phyloP scores from a whole-genome alignment of 2,888 invertebrate genomes.

The Balanococcus diminutus region DNA sequence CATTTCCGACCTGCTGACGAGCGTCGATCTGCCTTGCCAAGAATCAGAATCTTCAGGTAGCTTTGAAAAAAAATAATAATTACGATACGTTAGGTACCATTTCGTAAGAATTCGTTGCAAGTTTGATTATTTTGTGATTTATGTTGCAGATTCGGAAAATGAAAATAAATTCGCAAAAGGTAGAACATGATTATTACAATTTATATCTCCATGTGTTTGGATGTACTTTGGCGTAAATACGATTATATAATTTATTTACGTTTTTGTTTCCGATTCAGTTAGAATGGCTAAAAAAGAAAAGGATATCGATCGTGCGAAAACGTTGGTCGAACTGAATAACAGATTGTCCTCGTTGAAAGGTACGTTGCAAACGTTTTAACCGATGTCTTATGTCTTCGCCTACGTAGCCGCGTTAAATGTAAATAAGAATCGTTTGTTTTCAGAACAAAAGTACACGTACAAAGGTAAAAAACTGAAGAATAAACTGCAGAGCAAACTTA shows the following conservation, averaged over 20 bases:
- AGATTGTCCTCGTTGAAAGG: not conserved
- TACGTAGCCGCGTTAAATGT: no score
- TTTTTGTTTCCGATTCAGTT: not conserved
- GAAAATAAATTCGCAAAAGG: not conserved
- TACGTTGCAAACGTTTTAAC: not conserved
- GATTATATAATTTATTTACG: not conserved
- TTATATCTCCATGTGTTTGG: not conserved
- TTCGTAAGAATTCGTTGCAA: not conserved
- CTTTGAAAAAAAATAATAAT: not conserved
- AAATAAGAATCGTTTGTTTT: no score
- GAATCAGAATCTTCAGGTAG: conserved; percentile 33
- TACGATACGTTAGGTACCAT: not conserved
- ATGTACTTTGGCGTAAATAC: not conserved
- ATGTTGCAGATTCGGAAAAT: conserved; percentile 4
- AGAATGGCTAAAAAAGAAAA: not conserved
- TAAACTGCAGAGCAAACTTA: conserved; percentile 70
- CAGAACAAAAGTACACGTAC: conserved; percentile 65
- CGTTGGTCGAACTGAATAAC: not conserved
- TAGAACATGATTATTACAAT: not conserved
- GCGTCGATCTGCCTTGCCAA: conserved; percentile 1
- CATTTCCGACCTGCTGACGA: conserved; percentile 29
- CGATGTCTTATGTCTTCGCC: not conserved
- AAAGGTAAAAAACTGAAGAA: conserved; percentile 73
- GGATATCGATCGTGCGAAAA: not conserved
- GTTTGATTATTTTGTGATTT: not conserved